These are phyloP conservation scores for Rousettus leschenaultii DNA, from an alignment of 2,113 vertebrate genomes.

Conservation along the genomic window DNA sequence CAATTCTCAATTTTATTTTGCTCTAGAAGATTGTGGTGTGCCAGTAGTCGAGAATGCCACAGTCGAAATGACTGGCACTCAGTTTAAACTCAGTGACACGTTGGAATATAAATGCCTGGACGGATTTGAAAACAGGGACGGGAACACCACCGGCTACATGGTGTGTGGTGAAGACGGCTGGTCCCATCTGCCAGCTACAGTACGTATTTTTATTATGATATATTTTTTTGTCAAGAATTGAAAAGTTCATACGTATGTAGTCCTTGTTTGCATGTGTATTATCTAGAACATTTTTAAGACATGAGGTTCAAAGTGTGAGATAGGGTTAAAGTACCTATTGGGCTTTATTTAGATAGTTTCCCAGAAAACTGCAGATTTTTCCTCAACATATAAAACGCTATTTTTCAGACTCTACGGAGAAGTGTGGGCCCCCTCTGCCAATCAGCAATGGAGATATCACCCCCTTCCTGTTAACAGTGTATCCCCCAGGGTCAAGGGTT, in stretches of 20 bases:
- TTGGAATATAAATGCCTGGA: conserved; percentile 74
- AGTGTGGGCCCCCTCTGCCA: not conserved
- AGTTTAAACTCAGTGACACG: conserved; percentile 65
- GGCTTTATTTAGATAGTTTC: no score
- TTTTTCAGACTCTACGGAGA: not conserved
- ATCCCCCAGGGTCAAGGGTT: not conserved
- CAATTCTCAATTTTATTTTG: no score
- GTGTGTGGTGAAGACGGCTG: conserved; percentile 69
- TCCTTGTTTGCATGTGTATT: not conserved
- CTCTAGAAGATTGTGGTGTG: not conserved
- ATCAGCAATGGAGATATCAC: not conserved
- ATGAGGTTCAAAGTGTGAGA: not conserved
- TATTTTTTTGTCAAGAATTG: not conserved
- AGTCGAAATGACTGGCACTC: not conserved
- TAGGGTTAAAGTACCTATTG: not conserved
- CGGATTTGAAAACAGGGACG: conserved; percentile 68
- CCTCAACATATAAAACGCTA: not conserved
- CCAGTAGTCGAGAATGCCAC: not conserved
- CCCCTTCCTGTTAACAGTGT: not conserved
- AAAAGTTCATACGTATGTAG: no score
- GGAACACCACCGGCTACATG: conserved; percentile 27
- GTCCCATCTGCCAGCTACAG: conserved; percentile 62
- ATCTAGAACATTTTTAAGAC: not conserved
- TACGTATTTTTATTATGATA: conserved; percentile 27
- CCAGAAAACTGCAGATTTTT: not conserved